Evolutionary conservation across 2,888 invertebrate genomes (phyloP).

Genomic region (Idaea straminata): DNA sequence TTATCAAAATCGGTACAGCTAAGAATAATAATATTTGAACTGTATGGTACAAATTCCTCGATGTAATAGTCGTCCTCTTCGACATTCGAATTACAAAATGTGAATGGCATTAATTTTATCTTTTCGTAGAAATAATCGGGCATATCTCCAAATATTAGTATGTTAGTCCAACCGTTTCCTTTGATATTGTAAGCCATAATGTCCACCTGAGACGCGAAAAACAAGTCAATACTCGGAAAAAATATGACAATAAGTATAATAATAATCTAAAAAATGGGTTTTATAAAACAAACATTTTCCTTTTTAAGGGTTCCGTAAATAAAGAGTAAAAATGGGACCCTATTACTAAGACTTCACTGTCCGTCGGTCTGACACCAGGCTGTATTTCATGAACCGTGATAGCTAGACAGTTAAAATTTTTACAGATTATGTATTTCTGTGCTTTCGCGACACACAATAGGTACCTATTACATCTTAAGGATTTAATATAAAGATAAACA

Average conservation of each 20-base stretch:
- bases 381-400: too few relatives aligned
- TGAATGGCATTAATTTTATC: constrained; percentile 37
- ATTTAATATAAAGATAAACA: too few relatives aligned
- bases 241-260: background rate
- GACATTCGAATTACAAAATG: constrained; percentile 41
- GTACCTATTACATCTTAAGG: too few relatives aligned
- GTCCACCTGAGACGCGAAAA: constrained; percentile 45
- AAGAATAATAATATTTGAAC: constrained; percentile 51
- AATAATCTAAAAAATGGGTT: background rate
- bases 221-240: constrained; percentile 2
- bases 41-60: constrained; percentile 47
- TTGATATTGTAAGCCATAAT: constrained; percentile 48
- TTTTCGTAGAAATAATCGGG: constrained; percentile 48
- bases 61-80: constrained; percentile 42
- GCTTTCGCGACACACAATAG: too few relatives aligned
- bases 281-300: too few relatives aligned
- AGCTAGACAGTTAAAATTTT: too few relatives aligned
- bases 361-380: too few relatives aligned
- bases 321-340: too few relatives aligned
- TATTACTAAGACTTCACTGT: too few relatives aligned
- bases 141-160: constrained; percentile 50
- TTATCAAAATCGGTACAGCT: constrained; percentile 42
- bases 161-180: constrained; percentile 54
- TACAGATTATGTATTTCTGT: too few relatives aligned
- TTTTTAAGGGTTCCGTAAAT: too few relatives aligned